Base-by-base conservation (phyloP, 2,797 vertebrate species). In the Aphelocoma californica region DNA sequence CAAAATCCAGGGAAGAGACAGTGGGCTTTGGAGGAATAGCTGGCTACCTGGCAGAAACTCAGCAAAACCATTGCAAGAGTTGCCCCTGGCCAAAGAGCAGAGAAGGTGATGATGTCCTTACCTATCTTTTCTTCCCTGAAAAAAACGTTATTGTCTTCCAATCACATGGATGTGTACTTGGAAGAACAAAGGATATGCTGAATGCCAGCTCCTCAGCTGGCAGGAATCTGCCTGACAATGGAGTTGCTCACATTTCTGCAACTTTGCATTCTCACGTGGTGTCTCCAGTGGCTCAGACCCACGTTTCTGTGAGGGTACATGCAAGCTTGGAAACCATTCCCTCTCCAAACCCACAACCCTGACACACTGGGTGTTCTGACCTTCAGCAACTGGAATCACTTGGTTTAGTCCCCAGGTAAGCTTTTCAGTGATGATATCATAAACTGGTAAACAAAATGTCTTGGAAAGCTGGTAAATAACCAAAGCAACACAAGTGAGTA, bases 401-500 rank as follows among this genome's bases (percentile, higher is more conserved):
- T n/a, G 2, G 50, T 66, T 54, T 72, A 69, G 81, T 81, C 61
- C 48, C 40, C 12, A 21, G 74, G 51, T 66, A 66, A 57, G 36
- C 26, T 79, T 61, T 92, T 44, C 17, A 40, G 45, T 44, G 47
- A 61, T 71, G 18, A 31, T 56, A 31, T 8, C 53, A 66, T 5
- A 77, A 73, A 80, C 7, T 70, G n/a, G 20, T 73, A 66, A 82
- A 73, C 28, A 87, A 89, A 88, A 81, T 17, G 7, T 34, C 51
- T 56, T 88, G 61, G 57, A 88, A 91, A 92, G 14, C 36, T 60
- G 73, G 67, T 29, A 66, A 78, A 56, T 31, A 86, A 85, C 53
- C 83, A 75, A 58, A 85, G 38, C 60, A 89, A 54, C 32, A 62
- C 19, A 81, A 81, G 34, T 47, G 28, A 93, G 11, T 40, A 64